These are phyloP conservation scores for Pseudochaenichthys georgianus DNA, from an alignment of 2,797 vertebrate genomes.

Conservation along the genomic window DNA sequence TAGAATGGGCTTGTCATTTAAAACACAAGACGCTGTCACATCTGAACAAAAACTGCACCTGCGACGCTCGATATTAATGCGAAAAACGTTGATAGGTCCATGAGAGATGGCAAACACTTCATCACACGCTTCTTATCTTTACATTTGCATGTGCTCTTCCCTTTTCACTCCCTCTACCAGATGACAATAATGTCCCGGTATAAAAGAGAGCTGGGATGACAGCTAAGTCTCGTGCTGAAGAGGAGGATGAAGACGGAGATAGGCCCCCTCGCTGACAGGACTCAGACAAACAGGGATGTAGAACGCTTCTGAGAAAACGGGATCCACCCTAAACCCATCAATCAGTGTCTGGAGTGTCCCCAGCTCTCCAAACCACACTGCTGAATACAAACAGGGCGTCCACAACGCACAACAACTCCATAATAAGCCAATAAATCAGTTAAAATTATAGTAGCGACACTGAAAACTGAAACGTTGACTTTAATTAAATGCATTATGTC, in stretches of 20 bases:
- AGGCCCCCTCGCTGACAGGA: slow-evolving; percentile 72
- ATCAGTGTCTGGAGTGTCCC: slow-evolving; percentile 68
- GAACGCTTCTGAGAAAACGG: slow-evolving; percentile 69
- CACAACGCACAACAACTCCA: slow-evolving; percentile 52
- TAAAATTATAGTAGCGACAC: slow-evolving; percentile 38
- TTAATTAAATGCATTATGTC: too few relatives aligned
- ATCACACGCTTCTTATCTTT: slow-evolving; percentile 63
- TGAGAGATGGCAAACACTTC: slow-evolving; percentile 43
- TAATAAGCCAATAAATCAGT: slow-evolving; percentile 76
- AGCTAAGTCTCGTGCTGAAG: slow-evolving; percentile 71
- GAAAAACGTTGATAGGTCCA: slow-evolving; percentile 20
- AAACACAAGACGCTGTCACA: slow-evolving; percentile 58
- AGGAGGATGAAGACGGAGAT: slow-evolving; percentile 71
- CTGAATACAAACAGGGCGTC: slow-evolving; percentile 71
- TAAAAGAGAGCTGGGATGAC: slow-evolving; percentile 61
- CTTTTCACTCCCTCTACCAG: slow-evolving; percentile 45
- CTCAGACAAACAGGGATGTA: slow-evolving; percentile 80
- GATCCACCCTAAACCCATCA: slow-evolving; percentile 78
- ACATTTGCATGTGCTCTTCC: slow-evolving; percentile 65
- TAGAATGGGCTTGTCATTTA: slow-evolving; percentile 45
- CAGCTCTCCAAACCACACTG: slow-evolving; percentile 44
- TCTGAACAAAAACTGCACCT: slow-evolving; percentile 49
- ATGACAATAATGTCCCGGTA: slow-evolving; percentile 71
- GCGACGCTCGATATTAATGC: slow-evolving; percentile 38
- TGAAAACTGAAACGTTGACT: too few relatives aligned